Percentiles rank a stretch among this genome's conserved stretches.
Conservation (phyloP, 2,888 invertebrate species). For the Saturnia japonica region DNA sequence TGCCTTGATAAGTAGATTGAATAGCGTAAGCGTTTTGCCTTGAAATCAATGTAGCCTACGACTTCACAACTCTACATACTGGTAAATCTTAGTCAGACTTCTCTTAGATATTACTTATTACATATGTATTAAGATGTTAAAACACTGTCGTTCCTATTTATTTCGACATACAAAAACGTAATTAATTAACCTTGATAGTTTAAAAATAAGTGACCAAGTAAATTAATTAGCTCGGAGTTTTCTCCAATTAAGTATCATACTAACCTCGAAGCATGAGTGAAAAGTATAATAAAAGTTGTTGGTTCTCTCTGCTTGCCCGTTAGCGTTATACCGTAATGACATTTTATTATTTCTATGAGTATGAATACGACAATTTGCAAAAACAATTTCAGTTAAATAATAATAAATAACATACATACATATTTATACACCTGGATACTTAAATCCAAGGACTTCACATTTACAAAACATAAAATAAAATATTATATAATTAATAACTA, state of each 20-base stretch:
- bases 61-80: constrained; percentile 16
- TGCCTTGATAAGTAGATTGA: constrained; percentile 53
- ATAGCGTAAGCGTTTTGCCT: constrained; percentile 50
- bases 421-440: constrained; percentile 13
- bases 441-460: constrained; percentile 16
- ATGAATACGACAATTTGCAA: background rate
- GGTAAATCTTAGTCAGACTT: constrained; percentile 1
- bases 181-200: background rate
- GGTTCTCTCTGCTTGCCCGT: background rate
- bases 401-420: background rate
- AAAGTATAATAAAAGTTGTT: background rate
- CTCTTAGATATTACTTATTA: background rate
- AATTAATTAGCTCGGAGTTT: background rate
- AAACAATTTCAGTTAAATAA: constrained; percentile 2
- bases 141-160: background rate
- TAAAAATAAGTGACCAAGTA: background rate
- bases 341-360: background rate
- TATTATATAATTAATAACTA: constrained; percentile 24
- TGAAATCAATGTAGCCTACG: constrained; percentile 39
- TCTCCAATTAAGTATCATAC: no score
- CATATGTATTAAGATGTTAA: background rate
- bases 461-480: constrained; percentile 26
- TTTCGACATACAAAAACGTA: background rate
- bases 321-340: constrained; percentile 27
- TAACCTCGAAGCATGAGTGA: no score